These are phyloP conservation scores for Calliopsis andreniformis DNA, from an alignment of 1,140 invertebrate genomes.

Conservation along the genomic window DNA sequence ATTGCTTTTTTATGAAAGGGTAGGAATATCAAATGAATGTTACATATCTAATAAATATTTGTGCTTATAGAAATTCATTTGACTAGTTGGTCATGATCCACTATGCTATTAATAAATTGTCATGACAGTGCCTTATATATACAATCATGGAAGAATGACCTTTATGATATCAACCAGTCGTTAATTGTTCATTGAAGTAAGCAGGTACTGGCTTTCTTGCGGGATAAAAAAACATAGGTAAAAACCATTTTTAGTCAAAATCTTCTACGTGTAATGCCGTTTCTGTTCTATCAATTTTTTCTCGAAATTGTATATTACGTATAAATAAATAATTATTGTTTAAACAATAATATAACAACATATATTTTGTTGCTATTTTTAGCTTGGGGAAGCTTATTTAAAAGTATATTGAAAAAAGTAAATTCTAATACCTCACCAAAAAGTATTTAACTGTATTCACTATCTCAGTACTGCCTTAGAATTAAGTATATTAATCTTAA, in stretches of 20 bases:
- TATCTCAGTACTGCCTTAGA: not conserved
- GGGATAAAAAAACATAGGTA: slow-evolving; percentile 46
- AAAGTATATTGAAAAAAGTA: too few relatives aligned
- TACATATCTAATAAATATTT: slow-evolving; percentile 73
- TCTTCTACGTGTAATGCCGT: slow-evolving; percentile 45
- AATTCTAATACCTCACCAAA: slow-evolving; percentile 29
- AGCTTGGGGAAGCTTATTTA: too few relatives aligned
- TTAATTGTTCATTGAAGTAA: slow-evolving; percentile 56
- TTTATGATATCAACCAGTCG: slow-evolving; percentile 62
- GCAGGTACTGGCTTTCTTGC: slow-evolving; percentile 66
- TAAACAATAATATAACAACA: slow-evolving; percentile 13
- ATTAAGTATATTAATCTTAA: slow-evolving; percentile 6
- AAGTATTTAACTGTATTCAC: slow-evolving; percentile 1
- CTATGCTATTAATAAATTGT: slow-evolving; percentile 75
- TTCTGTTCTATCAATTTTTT: slow-evolving; percentile 10
- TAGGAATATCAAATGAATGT: slow-evolving; percentile 61
- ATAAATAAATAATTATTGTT: not conserved
- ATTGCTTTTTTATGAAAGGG: slow-evolving; percentile 41
- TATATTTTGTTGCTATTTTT: slow-evolving; percentile 17
- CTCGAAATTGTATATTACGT: not conserved
- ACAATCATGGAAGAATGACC: slow-evolving; percentile 74
- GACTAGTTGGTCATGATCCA: slow-evolving; percentile 78
- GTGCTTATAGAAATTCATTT: slow-evolving; percentile 77
- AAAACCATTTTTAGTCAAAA: slow-evolving; percentile 30
- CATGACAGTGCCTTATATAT: slow-evolving; percentile 77